A percentile compares a stretch with the other conserved stretches of the same genome.
Evolutionary conservation across 2,888 invertebrate genomes (phyloP).

Genomic region (Melanostoma mellinum): DNA sequence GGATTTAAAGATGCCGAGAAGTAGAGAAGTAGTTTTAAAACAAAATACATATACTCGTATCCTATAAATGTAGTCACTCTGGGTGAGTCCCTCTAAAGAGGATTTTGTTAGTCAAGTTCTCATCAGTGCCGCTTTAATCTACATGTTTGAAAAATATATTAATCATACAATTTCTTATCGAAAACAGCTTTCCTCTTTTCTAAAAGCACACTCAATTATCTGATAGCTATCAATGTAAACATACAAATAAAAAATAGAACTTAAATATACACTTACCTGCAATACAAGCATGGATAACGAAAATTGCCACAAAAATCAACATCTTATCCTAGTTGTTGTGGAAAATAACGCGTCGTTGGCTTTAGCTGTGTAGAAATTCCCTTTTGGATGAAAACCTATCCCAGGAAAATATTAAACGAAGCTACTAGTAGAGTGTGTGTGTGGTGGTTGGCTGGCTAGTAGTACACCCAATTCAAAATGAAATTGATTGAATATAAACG

Average conservation of each 20-base stretch:
- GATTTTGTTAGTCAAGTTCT: neutral
- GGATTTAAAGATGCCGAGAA: no score
- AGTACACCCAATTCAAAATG: constrained; percentile 14
- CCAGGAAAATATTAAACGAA: constrained; percentile 16
- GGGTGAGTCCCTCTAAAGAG: no score
- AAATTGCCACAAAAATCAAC: constrained; percentile 80
- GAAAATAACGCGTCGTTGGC: neutral
- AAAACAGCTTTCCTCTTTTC: neutral
- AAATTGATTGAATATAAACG: constrained; percentile 37
- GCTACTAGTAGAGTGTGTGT: neutral
- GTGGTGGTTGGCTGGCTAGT: neutral
- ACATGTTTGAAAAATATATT: neutral
- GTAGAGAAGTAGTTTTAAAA: no score
- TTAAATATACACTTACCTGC: constrained; percentile 80
- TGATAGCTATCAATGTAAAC: constrained; percentile 15
- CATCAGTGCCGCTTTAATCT: constrained; percentile 22
- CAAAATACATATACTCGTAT: no score
- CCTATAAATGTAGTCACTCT: no score
- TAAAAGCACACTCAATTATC: constrained; percentile 7
- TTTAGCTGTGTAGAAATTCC: constrained; percentile 25
- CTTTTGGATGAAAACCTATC: constrained; percentile 27
- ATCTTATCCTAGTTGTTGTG: constrained; percentile 75
- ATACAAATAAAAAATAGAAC: neutral
- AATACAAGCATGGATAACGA: constrained; percentile 81
- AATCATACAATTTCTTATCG: constrained; percentile 7